phyloP scores from a whole-genome alignment of 2,113 vertebrate species.

The Cephalopholis sonnerati region DNA sequence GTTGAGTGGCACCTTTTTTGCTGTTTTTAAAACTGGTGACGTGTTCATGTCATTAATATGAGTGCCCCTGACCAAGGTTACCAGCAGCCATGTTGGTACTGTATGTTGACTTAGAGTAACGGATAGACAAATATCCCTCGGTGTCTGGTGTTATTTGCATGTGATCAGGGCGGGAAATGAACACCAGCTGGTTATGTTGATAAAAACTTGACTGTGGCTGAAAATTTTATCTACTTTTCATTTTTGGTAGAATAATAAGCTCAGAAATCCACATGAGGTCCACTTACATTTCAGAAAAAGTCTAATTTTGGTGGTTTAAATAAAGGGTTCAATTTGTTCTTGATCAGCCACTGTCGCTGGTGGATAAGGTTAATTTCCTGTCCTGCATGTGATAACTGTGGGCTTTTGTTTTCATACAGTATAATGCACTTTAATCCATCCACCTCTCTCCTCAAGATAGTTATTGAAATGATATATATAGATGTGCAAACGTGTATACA shows the following conservation, averaged over 20 bases:
- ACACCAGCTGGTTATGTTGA: slow-evolving; percentile 25
- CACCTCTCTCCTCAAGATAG: slow-evolving; percentile 70
- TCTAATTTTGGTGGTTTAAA: background rate
- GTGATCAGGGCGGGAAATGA: slow-evolving; percentile 70
- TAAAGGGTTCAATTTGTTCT: background rate
- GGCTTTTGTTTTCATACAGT: slow-evolving; percentile 76
- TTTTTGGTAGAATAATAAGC: slow-evolving; percentile 4
- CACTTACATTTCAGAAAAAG: slow-evolving; percentile 28
- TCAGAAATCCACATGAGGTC: slow-evolving; percentile 31
- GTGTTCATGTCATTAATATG: slow-evolving; percentile 55
- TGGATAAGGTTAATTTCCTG: slow-evolving; percentile 62
- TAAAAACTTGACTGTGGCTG: slow-evolving; percentile 2
- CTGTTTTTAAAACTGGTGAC: slow-evolving; percentile 57
- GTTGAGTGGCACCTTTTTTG: slow-evolving; percentile 60
- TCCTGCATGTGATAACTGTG: slow-evolving; percentile 75
- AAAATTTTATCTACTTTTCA: slow-evolving; percentile 6
- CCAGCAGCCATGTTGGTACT: slow-evolving; percentile 59
- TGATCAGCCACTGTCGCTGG: slow-evolving; percentile 26
- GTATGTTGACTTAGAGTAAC: slow-evolving; percentile 62
- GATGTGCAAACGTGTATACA: slow-evolving; percentile 76
- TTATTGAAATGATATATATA: slow-evolving; percentile 67
- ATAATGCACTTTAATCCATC: slow-evolving; percentile 85
- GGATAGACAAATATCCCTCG: slow-evolving; percentile 45
- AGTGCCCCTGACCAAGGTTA: slow-evolving; percentile 47
- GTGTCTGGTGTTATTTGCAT: slow-evolving; percentile 76